Base-by-base conservation (phyloP, 1,140 invertebrate genomes). In the Ruditapes philippinarum region DNA sequence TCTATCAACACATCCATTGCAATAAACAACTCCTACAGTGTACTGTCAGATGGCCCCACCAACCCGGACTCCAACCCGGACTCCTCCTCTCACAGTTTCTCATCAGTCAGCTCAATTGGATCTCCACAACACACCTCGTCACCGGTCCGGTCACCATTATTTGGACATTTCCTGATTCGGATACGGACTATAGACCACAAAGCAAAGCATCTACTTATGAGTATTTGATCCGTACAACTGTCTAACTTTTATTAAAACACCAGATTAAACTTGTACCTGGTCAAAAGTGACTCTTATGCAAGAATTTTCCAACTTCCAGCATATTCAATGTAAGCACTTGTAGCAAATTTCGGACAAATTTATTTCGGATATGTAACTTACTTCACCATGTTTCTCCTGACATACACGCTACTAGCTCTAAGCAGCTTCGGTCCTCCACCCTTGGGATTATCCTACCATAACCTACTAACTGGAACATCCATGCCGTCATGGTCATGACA, bases 241-340 rank as follows among this genome's bases (percentile, higher is more conserved):
- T 19, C 17, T 38, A 45, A n/a, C 40, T 25, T 9, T 42, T 78
- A n/a, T 4, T 45, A 49, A 42, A 49, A 51, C 4, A 5, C 12
- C 19, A 78, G 25, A 36, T 17, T 45, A 42, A 78, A 14, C 42
- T 78, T 78, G 74, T 78, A 14, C 42, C 49, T 49, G 74, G 74
- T 17, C 5, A 42, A 11, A 42, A 78, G 74, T 45, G 38, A 31
- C 49, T 36, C 38, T 25, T 78, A 12, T 28, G 49, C 28, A 25
- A 45, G n/a, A 42, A 42, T 17, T n/a, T 78, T 33, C 33, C 9
- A 33, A 33, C 12, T 11, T 11, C 9, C 9, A 33, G 36, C 12
- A 33, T 74, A 11, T 11, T 38, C 5, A 12, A 9, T 33, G 9
- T 14, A 38, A 33, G 31, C 22, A 49, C 19, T 36, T 31, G 49